A percentile compares a stretch with the other conserved stretches of the same genome.
Conservation (phyloP, 2,113 vertebrate species). For the Corythoichthys haematopterus region DNA sequence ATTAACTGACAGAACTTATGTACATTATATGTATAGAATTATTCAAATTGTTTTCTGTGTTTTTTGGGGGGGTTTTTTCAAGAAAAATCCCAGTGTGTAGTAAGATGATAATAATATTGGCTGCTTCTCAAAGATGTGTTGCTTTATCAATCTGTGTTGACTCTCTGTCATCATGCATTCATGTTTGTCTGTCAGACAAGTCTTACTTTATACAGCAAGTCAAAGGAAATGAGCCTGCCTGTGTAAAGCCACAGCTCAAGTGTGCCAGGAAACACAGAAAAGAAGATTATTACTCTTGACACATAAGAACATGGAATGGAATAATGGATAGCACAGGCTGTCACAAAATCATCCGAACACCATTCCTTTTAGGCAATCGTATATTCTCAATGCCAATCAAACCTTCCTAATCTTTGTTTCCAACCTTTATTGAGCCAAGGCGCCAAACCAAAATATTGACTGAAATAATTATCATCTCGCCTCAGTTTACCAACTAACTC, state of each 20-base stretch:
- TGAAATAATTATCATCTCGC: not conserved
- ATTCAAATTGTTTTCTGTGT: too few species aligned
- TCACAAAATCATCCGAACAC: not conserved
- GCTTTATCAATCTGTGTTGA: conserved; percentile 36
- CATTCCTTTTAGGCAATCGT: not conserved
- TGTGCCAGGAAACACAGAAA: conserved; percentile 8
- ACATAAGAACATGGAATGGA: conserved; percentile 12
- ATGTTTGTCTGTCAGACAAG: conserved; percentile 24
- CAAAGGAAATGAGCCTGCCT: conserved; percentile 38
- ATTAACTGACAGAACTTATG: too few species aligned
- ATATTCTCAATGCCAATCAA: not conserved
- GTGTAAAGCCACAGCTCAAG: conserved; percentile 27
- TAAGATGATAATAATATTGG: conserved; percentile 5
- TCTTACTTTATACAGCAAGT: conserved; percentile 36
- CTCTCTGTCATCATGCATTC: conserved; percentile 16
- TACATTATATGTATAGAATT: too few species aligned
- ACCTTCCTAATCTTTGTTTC: not conserved
- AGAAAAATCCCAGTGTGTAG: too few species aligned
- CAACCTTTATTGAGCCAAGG: not conserved
- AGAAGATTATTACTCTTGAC: conserved; percentile 35
- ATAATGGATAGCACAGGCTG: not conserved
- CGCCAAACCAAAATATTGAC: not conserved
- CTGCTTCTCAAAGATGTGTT: conserved; percentile 42
- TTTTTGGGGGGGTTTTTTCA: too few species aligned
- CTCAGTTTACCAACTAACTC: not conserved